Base-by-base conservation (phyloP, 2,797 vertebrate species). In the Hydrophis major region DNA sequence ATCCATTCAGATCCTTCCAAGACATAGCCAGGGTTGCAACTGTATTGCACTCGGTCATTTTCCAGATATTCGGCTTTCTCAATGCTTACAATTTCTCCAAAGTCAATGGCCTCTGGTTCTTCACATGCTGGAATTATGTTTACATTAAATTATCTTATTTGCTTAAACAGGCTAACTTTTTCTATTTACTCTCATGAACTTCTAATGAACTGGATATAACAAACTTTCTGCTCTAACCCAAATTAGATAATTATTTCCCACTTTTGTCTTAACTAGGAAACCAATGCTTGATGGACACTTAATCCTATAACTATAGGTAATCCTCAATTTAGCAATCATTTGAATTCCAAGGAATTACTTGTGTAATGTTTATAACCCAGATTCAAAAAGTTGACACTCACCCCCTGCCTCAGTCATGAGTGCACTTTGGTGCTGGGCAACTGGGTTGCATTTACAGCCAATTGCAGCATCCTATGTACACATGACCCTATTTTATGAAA, bases 1-100 rank as follows among this genome's bases (percentile, higher is more conserved):
- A 94, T 59, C 94, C 87, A 88, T 88, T 94, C 93, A 53, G 78
- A n/a, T 13, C 92, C 95, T 20, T 88, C 91, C 90, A 94, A 60
- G 14, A 13, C 25, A 7, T 91, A 95, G 11, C 42, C 89, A 42
- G 32, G 86, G 50, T 69, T 4, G 28, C 95, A 94, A 4, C 0
- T 0, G 1, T 95, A 94, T 28, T 86, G 92, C 22, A 93, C 86
- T 32, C 32, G 86, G 87, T 93, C 92, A 3, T 50, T 47, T 86
- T 93, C 74, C 66, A 27, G 55, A 28, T 95, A 92, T 0, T 2
- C 25, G 4, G 12, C 16, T 78, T 87, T 60, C 32, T 60, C 13
- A 53, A 1, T 47, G 42, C 89, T 90, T 11, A 86, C 47, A 32
- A 93, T 86, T 32, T 69, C 92, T 50, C 90, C 93, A 63, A 94